Conservation (phyloP, 2,797 vertebrate genomes). For the Podarcis siculus region DNA sequence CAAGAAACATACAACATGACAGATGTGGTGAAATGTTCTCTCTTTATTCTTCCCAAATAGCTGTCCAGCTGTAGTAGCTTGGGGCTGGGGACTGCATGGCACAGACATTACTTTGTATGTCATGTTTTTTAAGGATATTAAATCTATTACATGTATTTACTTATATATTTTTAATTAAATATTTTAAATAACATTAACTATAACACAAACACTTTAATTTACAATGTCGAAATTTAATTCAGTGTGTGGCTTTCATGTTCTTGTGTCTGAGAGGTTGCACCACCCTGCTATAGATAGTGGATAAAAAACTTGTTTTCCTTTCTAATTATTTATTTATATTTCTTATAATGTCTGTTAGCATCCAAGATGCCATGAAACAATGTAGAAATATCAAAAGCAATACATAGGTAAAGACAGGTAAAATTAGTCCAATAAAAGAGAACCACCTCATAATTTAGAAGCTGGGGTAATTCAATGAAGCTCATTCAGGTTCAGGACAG, state of each 20-base stretch:
- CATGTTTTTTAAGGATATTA: no score
- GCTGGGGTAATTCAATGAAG: not conserved
- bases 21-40: not conserved
- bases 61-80: not conserved
- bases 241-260: no score
- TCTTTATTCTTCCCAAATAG: not conserved
- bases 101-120: no score
- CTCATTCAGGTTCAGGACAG: not conserved
- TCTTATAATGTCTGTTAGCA: not conserved
- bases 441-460: not conserved
- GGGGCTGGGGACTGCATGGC: no score
- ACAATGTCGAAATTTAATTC: no score
- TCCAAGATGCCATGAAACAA: not conserved
- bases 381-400: not conserved
- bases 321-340: not conserved
- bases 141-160: no score
- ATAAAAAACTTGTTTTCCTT: not conserved
- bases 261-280: no score
- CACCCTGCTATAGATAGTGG: not conserved
- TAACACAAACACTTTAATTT: no score
- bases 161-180: no score
- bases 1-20: not conserved
- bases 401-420: no score
- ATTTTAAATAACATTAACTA: no score
- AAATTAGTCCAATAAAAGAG: no score